phyloP scores from a whole-genome alignment of 2,797 vertebrate species.

The Cossypha polioptera region DNA sequence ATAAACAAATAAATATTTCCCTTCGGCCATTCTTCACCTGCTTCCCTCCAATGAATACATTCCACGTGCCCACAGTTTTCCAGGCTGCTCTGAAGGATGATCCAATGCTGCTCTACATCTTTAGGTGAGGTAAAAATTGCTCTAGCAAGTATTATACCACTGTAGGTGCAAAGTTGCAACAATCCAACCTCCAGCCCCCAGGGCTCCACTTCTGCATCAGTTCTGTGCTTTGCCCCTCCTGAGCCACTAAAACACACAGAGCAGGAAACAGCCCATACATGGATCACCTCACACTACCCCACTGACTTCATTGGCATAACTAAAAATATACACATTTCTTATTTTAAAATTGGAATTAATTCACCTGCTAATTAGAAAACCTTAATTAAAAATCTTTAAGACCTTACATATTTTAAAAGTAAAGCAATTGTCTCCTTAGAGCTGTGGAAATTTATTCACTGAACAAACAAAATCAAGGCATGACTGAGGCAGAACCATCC shows the following conservation, averaged over 20 bases:
- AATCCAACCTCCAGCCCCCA: neutral
- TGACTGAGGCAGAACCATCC: neutral
- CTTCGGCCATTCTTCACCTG: neutral
- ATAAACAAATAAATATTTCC: neutral
- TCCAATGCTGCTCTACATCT: neutral
- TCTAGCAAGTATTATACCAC: neutral
- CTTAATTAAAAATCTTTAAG: neutral
- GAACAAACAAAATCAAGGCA: neutral
- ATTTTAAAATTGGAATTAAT: neutral
- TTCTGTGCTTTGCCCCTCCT: neutral
- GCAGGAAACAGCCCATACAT: neutral
- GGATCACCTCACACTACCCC: neutral
- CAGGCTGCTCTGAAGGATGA: neutral
- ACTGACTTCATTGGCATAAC: neutral
- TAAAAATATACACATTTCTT: neutral
- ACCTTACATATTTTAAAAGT: neutral
- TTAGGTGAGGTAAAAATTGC: neutral
- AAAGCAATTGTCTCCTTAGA: neutral
- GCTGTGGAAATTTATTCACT: neutral
- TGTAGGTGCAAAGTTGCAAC: neutral
- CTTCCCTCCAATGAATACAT: neutral
- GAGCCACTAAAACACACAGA: neutral
- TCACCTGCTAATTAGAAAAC: neutral
- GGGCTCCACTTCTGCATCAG: neutral
- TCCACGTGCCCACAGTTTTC: neutral